Evolutionary conservation across 2,797 vertebrate genomes (phyloP).

Genomic region (Gymnoscopelus braueri): DNA sequence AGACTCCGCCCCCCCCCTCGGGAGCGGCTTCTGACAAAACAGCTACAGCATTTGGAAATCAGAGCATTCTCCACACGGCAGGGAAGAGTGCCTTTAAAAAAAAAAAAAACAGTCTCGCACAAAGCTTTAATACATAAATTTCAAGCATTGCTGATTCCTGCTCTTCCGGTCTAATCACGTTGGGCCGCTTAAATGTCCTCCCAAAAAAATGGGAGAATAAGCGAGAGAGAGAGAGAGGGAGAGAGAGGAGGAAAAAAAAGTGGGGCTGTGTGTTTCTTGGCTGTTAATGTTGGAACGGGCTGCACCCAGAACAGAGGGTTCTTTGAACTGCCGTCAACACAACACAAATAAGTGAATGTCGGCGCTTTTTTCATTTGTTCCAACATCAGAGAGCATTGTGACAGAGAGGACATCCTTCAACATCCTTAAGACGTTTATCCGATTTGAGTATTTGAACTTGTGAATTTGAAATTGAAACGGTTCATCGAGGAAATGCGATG

Average conservation of each 20-base stretch:
- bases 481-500: no score
- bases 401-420: not conserved
- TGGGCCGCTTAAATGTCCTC: conserved; percentile 77
- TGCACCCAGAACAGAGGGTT: conserved; percentile 40
- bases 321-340: conserved; percentile 16
- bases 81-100: conserved; percentile 83
- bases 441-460: not conserved
- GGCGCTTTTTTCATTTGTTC: not conserved
- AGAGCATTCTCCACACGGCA: conserved; percentile 86
- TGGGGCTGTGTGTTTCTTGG: conserved; percentile 41
- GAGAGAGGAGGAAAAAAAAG: no score
- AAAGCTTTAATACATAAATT: conserved; percentile 89
- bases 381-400: not conserved
- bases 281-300: conserved; percentile 54
- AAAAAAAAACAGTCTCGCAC: conserved; percentile 58
- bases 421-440: not conserved
- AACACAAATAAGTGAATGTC: conserved; percentile 5
- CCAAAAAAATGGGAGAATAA: conserved; percentile 53
- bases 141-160: conserved; percentile 86
- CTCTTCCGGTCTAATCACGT: conserved; percentile 84
- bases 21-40: conserved; percentile 82
- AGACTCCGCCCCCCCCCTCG: conserved; percentile 71
- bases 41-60: conserved; percentile 81
- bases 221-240: no score
- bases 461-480: no score